Base-by-base conservation (phyloP, 2,888 invertebrate species). In the Drosophila prolongata region DNA sequence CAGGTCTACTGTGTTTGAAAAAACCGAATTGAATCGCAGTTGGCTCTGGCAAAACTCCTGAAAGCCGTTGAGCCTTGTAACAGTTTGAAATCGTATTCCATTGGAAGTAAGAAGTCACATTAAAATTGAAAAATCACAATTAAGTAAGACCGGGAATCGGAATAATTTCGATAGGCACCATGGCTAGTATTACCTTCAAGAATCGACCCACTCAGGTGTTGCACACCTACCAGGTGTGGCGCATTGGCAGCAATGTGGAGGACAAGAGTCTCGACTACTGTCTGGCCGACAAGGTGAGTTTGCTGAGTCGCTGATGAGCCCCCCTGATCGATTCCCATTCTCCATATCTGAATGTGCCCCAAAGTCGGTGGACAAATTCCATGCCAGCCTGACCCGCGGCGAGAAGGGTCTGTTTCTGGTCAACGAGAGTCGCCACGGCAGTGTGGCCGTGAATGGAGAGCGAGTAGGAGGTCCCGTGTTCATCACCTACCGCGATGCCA, bases 131-230 rank as follows among this genome's bases (percentile, higher is more conserved):
- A 52, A 38, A n/a, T 4, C 38, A 19, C 10, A 37, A 1, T n/a
- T 11, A 52, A 37, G 43, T 19, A 13, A 10, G 19, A 4, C 19
- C n/a, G 4, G 8, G 1, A 14, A 10, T 35, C 10, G 11, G 35
- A 40, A 40, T 6, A 13, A 19, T 19, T 43, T 16, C 0, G 9
- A 34, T 11, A 8, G 35, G 47, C n/a, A 38, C 9, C 8, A 77
- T 77, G 77, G 78, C 78, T 35, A 77, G 71, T 37, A 62, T 77
- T 14, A 71, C 64, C 24, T 60, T 77, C 42, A 44, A 75, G 54
- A 67, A 40, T 14, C 64, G 19, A 9, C 78, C 77, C 35, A 65
- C 77, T 24, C 46, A 65, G 9, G 71, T 71, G 11, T 3, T 77
- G 24, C 77, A 57, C 34, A 75, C 47, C 34, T 78, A 77, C 24